Conservation (phyloP, 2,113 vertebrate genomes). For the Gavia stellata region DNA sequence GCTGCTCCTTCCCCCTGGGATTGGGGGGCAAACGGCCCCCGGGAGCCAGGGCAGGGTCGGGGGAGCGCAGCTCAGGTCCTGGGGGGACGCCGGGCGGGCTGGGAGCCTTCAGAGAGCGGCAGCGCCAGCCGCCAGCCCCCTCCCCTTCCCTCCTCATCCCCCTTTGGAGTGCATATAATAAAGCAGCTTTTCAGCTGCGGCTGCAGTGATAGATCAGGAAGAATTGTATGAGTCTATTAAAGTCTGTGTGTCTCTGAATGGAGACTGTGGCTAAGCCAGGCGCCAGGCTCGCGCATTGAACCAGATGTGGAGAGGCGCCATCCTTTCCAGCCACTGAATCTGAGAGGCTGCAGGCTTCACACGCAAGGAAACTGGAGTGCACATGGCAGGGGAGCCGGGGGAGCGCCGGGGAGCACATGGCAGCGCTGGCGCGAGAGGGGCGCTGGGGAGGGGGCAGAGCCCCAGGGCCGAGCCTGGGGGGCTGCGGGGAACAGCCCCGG, state of each 20-base stretch:
- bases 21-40: background rate
- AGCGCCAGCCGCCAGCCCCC: conserved; percentile 11
- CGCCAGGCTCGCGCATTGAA: conserved; percentile 79
- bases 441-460: background rate
- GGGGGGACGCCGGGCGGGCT: background rate
- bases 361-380: conserved; percentile 77
- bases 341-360: conserved; percentile 67
- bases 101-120: background rate
- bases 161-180: conserved; percentile 23
- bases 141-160: conserved; percentile 31
- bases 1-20: background rate
- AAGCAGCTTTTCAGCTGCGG: conserved; percentile 65
- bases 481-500: background rate
- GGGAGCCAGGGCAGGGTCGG: background rate
- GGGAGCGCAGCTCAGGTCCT: background rate
- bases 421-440: background rate
- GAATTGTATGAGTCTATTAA: conserved; percentile 70
- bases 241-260: conserved; percentile 72
- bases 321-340: conserved; percentile 69
- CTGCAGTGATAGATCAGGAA: conserved; percentile 59
- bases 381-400: conserved; percentile 68
- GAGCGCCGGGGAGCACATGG: conserved; percentile 40
- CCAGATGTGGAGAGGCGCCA: conserved; percentile 84
- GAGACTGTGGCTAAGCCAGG: conserved; percentile 79
- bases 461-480: background rate